Base-by-base conservation (phyloP, 2,888 invertebrate species). In the Apotomis betuletana region DNA sequence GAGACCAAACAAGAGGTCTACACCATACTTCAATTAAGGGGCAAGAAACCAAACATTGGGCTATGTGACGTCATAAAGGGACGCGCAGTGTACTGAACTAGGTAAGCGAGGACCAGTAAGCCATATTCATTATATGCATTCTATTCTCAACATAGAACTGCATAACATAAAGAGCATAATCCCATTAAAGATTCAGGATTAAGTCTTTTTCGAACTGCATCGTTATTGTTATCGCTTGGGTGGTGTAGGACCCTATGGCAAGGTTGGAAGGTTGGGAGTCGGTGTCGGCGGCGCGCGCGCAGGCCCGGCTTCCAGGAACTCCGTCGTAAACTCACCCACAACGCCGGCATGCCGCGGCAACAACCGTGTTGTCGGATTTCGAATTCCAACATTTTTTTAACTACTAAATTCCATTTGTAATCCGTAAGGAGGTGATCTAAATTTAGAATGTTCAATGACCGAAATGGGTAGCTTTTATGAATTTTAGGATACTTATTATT, bases 41-140 rank as follows among this genome's bases (percentile, higher is more conserved):
- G 79, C 70, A 68, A 67, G 67, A 77, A 78, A 75, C 79, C 81
- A 84, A 85, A 84, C 80, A 85, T 83, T 79, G 77, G 80, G 79
- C 76, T 75, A 74, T 75, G 80, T 88, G 90, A 89, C 88, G 88
- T 88, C 89, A 89, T 79, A 83, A 88, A 89, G 83, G 87, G 86
- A 79, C 83, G 79, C 57, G 52, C 36, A 52, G 62, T 55, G 27
- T 65, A 65, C 46, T 41, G 46, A 49, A 62, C 58, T 63, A 62
- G 68, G 62, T 67, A 68, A 65, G n/a, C 55, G 55, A 62, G 49
- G 6, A 65, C 44, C 27, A 46, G 51, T 52, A 38, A 61, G 5
- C 49, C 12, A 6, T 8, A 46, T 57, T 55, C 1, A 57, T 36
- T 4, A 8, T 4, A 8, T 36, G 9, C 65, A 57, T 57, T 65